A percentile compares a stretch with the other conserved stretches of the same genome.
Evolutionary conservation across 1,140 invertebrate species (phyloP).

Genomic region (Aphaenogaster ashmeadi): DNA sequence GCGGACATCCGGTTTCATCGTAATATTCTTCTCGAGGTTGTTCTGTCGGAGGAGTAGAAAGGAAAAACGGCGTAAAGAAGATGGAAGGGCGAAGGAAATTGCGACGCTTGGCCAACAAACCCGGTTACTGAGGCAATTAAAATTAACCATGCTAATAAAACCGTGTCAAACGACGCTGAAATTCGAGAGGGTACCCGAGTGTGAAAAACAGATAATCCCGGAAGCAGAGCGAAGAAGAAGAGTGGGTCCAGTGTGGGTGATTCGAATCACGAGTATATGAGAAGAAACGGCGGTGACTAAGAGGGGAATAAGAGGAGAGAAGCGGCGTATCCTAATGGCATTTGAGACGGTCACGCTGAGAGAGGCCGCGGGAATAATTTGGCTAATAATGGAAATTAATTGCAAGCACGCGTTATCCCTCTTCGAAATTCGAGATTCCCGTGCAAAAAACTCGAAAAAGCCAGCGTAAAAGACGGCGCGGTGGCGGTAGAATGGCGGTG

Average conservation of each 20-base stretch:
- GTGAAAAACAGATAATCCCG: constrained; percentile 39
- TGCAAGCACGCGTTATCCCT: constrained; percentile 62
- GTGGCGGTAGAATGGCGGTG: not conserved
- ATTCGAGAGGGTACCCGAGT: constrained; percentile 19
- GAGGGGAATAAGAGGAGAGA: not conserved
- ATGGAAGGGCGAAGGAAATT: constrained; percentile 24
- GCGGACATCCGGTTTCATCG: constrained; percentile 18
- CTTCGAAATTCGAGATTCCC: constrained; percentile 60
- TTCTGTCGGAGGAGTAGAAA: not conserved
- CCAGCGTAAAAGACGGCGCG: not conserved
- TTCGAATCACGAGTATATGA: not conserved
- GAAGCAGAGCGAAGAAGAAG: constrained; percentile 38
- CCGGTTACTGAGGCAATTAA: constrained; percentile 40
- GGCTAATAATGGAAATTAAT: constrained; percentile 75
- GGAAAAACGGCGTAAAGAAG: not conserved
- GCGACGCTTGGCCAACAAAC: not conserved
- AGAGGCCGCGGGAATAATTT: constrained; percentile 63
- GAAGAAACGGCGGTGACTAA: not conserved
- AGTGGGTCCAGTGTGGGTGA: not conserved
- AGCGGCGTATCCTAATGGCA: constrained; percentile 22
- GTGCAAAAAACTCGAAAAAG: constrained; percentile 29
- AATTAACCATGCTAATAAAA: constrained; percentile 56
- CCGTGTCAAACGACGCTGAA: constrained; percentile 36
- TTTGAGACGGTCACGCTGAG: constrained; percentile 55
- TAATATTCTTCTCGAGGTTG: constrained; percentile 33